Evolutionary conservation across 2,797 vertebrate genomes (phyloP).

Genomic region (Muscicapa comitata): DNA sequence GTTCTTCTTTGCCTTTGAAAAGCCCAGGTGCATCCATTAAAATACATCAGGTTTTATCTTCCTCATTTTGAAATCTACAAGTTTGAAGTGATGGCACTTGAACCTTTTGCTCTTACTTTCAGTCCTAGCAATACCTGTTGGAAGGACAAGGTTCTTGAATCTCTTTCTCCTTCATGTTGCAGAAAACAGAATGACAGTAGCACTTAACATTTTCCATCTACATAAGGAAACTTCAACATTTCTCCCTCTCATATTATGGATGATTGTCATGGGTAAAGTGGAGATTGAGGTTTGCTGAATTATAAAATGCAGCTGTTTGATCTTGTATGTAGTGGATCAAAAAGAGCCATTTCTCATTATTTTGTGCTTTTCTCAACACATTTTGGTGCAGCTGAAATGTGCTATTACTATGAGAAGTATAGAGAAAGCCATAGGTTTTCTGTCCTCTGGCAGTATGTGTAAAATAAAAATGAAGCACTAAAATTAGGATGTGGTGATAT

Average conservation of each 20-base stretch:
- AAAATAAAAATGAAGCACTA: not conserved
- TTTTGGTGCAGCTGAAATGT: not conserved
- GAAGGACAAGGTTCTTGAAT: not conserved
- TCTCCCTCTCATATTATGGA: not conserved
- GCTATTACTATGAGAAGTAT: not conserved
- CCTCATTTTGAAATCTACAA: not conserved
- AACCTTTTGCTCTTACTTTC: conserved; percentile 9
- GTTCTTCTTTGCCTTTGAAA: not conserved
- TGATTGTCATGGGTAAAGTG: not conserved
- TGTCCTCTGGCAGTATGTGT: not conserved
- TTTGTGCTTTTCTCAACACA: not conserved
- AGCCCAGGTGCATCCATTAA: not conserved
- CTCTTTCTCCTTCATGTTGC: not conserved
- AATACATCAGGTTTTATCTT: not conserved
- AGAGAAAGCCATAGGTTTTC: not conserved
- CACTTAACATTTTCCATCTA: not conserved
- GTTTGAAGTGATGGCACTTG: not conserved
- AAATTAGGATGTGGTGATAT: not conserved
- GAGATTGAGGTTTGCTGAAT: conserved; percentile 35
- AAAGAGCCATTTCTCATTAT: conserved; percentile 4
- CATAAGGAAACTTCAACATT: not conserved
- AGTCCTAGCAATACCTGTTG: not conserved
- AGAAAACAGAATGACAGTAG: not conserved
- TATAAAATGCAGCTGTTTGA: conserved; percentile 34
- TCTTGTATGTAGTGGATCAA: conserved; percentile 5